Base-by-base conservation (phyloP, 2,113 vertebrate species). In the Phrynosoma platyrhinos region DNA sequence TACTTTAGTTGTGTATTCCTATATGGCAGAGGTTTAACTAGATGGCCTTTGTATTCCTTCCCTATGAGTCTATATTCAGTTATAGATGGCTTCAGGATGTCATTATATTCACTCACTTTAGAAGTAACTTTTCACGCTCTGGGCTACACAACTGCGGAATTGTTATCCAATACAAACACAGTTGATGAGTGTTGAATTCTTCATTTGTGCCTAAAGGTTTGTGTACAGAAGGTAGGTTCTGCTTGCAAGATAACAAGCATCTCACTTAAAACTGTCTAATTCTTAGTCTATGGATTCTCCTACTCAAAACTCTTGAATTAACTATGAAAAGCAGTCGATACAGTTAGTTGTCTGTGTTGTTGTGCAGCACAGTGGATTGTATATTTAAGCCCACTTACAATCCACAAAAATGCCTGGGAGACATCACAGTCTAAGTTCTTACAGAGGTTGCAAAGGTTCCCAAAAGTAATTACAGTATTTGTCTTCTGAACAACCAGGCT, bases 391-490 rank as follows among this genome's bases (percentile, higher is more conserved):
- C 27, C 72, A 78, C 47, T 68, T 82, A 36, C 40, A 40, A 82
- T 7, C n/a, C 9, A 30, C 3, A 71, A 78, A 69, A 79, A 83
- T 25, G 27, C 52, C 52, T 72, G 52, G 79, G 62, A 86, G 36
- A 86, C 25, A 62, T n/a, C 30, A 76, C 32, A 76, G 55, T n/a
- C 88, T n/a, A 68, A 27, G 18, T 75, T 85, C 71, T 81, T 85
- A 42, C 71, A 40, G 27, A 77, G 42, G 47, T 69, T 77, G 84
- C 58, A 86, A 86, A 76, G 47, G 42, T 53, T 86, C 84, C 84
- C 84, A 14, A 76, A 89, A 86, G 88, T 86, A 86, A 86, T 89
- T 82, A 68, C 71, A 69, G 72, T 77, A 89, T 89, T 89, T 86
- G 84, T 89, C 84, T 89, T 86, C 79, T 25, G 62, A 89, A 89